Evolutionary conservation across 64 coral and sea anemone genomes (phyloP).

Genomic region (Exaiptasia diaphana): DNA sequence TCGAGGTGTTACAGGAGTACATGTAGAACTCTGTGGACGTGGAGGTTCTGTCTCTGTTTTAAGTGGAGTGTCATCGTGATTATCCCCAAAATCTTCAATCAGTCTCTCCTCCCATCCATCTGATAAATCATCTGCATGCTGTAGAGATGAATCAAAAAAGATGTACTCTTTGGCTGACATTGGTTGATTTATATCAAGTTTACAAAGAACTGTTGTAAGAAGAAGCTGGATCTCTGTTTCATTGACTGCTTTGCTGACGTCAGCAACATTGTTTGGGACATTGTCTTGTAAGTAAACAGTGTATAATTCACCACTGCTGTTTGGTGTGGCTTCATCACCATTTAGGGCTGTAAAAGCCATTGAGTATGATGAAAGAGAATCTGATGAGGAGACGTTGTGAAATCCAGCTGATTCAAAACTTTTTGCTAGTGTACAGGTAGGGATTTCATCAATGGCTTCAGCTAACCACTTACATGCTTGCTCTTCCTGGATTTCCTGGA

Average conservation of each 20-base stretch:
- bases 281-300: not conserved
- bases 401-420: constrained; percentile 2
- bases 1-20: not conserved
- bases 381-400: not conserved
- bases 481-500: not conserved
- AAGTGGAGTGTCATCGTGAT: not conserved
- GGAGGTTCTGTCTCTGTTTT: not conserved
- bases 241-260: not conserved
- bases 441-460: not conserved
- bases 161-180: constrained; percentile 16
- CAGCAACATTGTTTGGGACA: not conserved
- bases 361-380: constrained; percentile 22
- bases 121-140: not conserved
- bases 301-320: not conserved
- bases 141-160: not conserved
- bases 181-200: not conserved
- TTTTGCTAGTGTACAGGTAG: not conserved
- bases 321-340: not conserved
- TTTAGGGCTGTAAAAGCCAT: constrained; percentile 18
- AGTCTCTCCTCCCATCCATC: constrained; percentile 10
- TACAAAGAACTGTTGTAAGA: not conserved
- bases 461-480: constrained; percentile 6
- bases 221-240: constrained; percentile 6
- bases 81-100: constrained; percentile 5
- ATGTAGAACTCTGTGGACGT: not conserved